Evolutionary conservation across 2,113 vertebrate species (phyloP).

Genomic region (Ramphastos sulfuratus): DNA sequence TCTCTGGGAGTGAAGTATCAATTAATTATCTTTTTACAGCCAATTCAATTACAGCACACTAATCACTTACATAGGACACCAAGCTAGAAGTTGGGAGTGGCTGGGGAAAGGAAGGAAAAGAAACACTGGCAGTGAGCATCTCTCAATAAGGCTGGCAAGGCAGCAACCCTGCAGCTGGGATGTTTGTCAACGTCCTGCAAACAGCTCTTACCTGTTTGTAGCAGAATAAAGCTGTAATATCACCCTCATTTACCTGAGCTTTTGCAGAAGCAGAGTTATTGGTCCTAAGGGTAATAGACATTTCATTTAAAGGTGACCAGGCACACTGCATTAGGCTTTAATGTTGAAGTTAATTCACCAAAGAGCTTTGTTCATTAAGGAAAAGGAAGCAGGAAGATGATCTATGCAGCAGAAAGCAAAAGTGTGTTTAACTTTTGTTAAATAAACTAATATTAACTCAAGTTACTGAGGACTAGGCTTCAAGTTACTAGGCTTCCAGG

Average conservation of each 20-base stretch:
- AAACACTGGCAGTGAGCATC: neutral
- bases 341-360: constrained; percentile 38
- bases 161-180: neutral
- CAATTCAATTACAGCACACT: constrained; percentile 76
- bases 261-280: constrained; percentile 25
- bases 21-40: constrained; percentile 83
- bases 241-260: constrained; percentile 46
- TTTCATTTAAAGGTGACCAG: constrained; percentile 74
- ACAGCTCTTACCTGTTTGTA: constrained; percentile 58
- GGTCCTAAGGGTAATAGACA: constrained; percentile 10
- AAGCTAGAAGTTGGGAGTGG: neutral
- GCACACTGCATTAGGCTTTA: constrained; percentile 71
- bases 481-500: too few species aligned
- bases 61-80: constrained; percentile 78
- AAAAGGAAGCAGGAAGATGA: neutral
- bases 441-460: neutral
- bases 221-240: neutral
- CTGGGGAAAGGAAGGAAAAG: neutral
- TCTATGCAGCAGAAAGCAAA: constrained; percentile 27
- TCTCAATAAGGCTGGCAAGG: neutral
- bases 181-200: constrained; percentile 46
- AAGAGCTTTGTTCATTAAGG: constrained; percentile 9
- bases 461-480: neutral
- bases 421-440: neutral
- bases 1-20: constrained; percentile 73